These are phyloP conservation scores for Drosophila arawakana DNA, from an alignment of 1,140 invertebrate genomes.

Conservation along the genomic window DNA sequence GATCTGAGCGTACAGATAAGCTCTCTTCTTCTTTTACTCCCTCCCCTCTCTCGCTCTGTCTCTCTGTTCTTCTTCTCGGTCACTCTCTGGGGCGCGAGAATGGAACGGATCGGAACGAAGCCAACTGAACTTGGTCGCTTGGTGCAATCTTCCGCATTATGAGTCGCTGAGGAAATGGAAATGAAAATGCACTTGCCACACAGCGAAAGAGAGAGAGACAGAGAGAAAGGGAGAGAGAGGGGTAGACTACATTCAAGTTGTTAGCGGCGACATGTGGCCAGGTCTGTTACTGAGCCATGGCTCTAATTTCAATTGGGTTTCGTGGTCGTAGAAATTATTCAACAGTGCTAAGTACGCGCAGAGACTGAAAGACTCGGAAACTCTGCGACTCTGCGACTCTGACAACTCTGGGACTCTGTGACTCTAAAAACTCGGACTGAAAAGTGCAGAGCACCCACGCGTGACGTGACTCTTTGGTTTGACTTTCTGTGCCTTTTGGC, in stretches of 20 bases:
- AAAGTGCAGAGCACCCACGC: slow-evolving; percentile 70
- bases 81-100: slow-evolving; percentile 29
- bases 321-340: slow-evolving; percentile 80
- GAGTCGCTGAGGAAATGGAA: slow-evolving; percentile 54
- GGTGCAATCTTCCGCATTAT: slow-evolving; percentile 82
- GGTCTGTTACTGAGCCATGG: slow-evolving; percentile 62
- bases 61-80: neutral
- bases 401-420: slow-evolving; percentile 17
- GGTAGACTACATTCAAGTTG: slow-evolving; percentile 49
- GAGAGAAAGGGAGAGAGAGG: slow-evolving; percentile 12
- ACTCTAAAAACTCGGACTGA: slow-evolving; percentile 3
- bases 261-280: slow-evolving; percentile 75
- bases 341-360: slow-evolving; percentile 75
- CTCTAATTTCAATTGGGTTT: slow-evolving; percentile 83
- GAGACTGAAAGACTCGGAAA: slow-evolving; percentile 20
- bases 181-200: slow-evolving; percentile 80
- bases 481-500: slow-evolving; percentile 54
- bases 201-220: slow-evolving; percentile 23
- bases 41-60: neutral
- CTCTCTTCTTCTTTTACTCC: neutral
- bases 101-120: slow-evolving; percentile 36
- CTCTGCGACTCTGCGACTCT: slow-evolving; percentile 3
- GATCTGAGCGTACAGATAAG: slow-evolving; percentile 70
- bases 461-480: slow-evolving; percentile 83
- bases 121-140: slow-evolving; percentile 46